Evolutionary conservation across 2,113 vertebrate species (phyloP).

Genomic region (Alaudala cheleensis): DNA sequence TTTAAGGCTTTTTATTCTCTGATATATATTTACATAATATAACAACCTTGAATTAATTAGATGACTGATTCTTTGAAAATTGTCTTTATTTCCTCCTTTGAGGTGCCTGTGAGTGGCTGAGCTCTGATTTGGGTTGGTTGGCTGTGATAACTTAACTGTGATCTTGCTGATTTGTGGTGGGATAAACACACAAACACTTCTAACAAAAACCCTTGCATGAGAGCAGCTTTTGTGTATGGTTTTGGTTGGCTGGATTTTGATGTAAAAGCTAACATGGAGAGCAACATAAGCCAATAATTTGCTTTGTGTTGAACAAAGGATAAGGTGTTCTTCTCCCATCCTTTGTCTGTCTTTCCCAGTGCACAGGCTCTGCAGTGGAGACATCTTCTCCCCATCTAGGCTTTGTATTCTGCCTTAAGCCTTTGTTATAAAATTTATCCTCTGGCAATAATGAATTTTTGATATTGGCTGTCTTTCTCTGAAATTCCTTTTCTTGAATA

Average conservation of each 20-base stretch:
- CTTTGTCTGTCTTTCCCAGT: not conserved
- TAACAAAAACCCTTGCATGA: not conserved
- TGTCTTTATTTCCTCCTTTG: not conserved
- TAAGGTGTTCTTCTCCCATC: not conserved
- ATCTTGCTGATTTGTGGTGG: not conserved
- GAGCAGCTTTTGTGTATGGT: rapidly evolving
- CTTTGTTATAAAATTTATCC: not conserved
- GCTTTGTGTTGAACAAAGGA: constrained; percentile 3
- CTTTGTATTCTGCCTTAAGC: not conserved
- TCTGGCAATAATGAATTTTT: not conserved
- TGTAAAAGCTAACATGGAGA: not conserved
- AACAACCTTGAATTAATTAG: constrained; percentile 10
- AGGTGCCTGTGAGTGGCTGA: not conserved
- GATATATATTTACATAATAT: constrained; percentile 1
- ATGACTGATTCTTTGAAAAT: not conserved
- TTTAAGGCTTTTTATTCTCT: not conserved
- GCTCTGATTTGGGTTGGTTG: not conserved
- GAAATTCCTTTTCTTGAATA: not conserved
- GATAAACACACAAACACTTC: not conserved
- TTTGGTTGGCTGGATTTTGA: not conserved
- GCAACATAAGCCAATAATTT: not conserved
- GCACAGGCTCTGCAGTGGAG: not conserved
- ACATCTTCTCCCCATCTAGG: not conserved
- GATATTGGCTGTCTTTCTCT: not conserved
- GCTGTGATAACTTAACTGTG: not conserved